Evolutionary conservation across 1,140 invertebrate genomes (phyloP).

Genomic region (Macrosteles quadrilineatus): DNA sequence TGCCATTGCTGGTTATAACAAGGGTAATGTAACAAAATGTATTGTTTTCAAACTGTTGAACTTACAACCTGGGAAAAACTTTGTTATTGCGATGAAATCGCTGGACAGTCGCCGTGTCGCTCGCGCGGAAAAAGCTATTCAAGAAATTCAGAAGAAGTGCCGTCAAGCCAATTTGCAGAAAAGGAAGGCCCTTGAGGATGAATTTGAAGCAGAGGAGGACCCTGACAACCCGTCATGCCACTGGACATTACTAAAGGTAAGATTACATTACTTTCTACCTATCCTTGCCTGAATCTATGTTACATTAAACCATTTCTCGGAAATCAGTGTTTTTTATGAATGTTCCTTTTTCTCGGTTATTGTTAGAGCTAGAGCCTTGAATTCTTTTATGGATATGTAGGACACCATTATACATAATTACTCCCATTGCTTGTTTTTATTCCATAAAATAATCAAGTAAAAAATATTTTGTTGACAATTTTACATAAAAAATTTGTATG

Average conservation of each 20-base stretch:
- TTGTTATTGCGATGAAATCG: conserved; percentile 5
- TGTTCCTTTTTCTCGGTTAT: too few relatives aligned
- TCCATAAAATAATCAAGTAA: too few relatives aligned
- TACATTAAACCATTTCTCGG: too few relatives aligned
- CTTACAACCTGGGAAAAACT: conserved; percentile 11
- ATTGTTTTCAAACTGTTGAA: neutral
- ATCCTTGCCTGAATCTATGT: too few relatives aligned
- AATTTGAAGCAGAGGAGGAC: conserved; percentile 4
- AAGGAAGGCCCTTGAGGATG: neutral
- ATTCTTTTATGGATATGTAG: too few relatives aligned
- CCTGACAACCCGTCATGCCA: neutral
- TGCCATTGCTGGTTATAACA: conserved; percentile 7
- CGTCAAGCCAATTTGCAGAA: neutral
- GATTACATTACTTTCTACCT: too few relatives aligned
- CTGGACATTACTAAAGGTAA: conserved; percentile 20
- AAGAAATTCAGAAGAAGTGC: neutral
- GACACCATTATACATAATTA: too few relatives aligned
- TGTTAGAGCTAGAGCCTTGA: too few relatives aligned
- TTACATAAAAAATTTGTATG: too few relatives aligned
- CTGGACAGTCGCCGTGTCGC: neutral
- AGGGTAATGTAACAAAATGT: conserved; percentile 22
- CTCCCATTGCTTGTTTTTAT: too few relatives aligned
- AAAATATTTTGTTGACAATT: too few relatives aligned
- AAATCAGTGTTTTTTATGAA: too few relatives aligned
- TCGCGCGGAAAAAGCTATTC: neutral